Evolutionary conservation across 2,797 vertebrate species (phyloP).

Genomic region (Nothura maculosa): DNA sequence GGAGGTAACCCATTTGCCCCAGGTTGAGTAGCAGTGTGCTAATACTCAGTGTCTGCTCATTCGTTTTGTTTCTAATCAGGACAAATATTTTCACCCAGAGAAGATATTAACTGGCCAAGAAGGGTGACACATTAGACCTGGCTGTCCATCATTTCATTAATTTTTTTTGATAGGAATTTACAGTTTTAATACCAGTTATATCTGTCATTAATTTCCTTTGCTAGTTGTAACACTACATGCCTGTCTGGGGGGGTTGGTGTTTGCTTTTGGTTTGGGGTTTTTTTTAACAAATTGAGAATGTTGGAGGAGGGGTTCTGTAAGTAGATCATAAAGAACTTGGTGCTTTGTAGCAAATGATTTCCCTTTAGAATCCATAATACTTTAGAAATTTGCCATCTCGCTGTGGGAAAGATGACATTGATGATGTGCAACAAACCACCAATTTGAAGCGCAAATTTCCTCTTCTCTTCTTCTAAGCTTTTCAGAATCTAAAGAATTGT

Average conservation of each 20-base stretch:
- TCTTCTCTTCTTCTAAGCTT: background rate
- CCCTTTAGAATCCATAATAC: too few species aligned
- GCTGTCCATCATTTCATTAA: slow-evolving; percentile 18
- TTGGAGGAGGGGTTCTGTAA: background rate
- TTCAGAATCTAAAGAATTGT: background rate
- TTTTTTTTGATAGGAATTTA: background rate
- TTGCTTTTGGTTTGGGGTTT: background rate
- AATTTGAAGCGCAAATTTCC: background rate
- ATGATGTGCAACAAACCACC: background rate
- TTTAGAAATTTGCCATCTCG: background rate
- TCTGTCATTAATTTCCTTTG: background rate
- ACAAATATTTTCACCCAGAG: slow-evolving; percentile 55
- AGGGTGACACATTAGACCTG: background rate
- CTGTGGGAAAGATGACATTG: background rate
- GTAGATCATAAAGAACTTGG: background rate
- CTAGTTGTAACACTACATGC: background rate
- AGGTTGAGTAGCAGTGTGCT: slow-evolving; percentile 30
- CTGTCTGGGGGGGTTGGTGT: background rate
- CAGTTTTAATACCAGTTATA: background rate
- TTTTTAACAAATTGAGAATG: background rate
- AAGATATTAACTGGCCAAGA: slow-evolving; percentile 52
- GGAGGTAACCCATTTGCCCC: slow-evolving; percentile 55
- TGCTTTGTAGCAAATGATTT: background rate
- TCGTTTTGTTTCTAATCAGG: slow-evolving; percentile 49
- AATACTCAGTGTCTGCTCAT: slow-evolving; percentile 42